Base-by-base conservation (phyloP, 2,797 vertebrate species). In the Tachyglossus aculeatus region DNA sequence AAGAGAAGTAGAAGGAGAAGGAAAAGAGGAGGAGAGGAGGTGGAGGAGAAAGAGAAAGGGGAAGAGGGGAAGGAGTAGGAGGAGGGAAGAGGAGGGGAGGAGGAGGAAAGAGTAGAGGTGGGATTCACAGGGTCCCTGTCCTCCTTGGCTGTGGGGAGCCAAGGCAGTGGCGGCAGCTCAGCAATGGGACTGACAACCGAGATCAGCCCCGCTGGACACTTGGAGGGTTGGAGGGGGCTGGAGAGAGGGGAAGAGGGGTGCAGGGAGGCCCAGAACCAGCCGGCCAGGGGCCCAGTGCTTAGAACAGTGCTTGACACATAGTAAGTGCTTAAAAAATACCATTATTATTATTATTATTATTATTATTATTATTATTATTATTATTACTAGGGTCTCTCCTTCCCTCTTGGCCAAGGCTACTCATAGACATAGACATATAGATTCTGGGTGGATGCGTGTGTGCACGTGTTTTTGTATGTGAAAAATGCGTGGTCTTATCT, bases 401-500 rank as follows among this genome's bases (percentile, higher is more conserved):
- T n/a, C n/a, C n/a, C n/a, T n/a, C n/a, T n/a, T n/a, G n/a, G n/a
- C n/a, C n/a, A n/a, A n/a, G n/a, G n/a, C n/a, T n/a, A n/a, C n/a
- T n/a, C n/a, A n/a, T n/a, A n/a, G n/a, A n/a, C n/a, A n/a, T n/a
- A n/a, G 65, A 52, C 58, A 53, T 5, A n/a, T n/a, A n/a, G n/a
- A n/a, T 6, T 19, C 24, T 24, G 47, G 37, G 34, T 14, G 32
- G 37, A 34, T n/a, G 62, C 66, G 67, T 18, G 48, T 31, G 22
- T 12, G 54, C 15, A 47, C 52, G 68, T 4, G 61, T 67, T 74
- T 61, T 39, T 53, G 66, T 4, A 53, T 47, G 29, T 19, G 13
- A 48, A 21, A 19, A 48, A 67, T 24, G 39, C 7, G 56, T 65
- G 74, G 70, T 67, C 0, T 78, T 74, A 78, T 39, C 62, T 10